Base-by-base conservation (phyloP, 2,113 vertebrate species). In the Asarcornis scutulata region DNA sequence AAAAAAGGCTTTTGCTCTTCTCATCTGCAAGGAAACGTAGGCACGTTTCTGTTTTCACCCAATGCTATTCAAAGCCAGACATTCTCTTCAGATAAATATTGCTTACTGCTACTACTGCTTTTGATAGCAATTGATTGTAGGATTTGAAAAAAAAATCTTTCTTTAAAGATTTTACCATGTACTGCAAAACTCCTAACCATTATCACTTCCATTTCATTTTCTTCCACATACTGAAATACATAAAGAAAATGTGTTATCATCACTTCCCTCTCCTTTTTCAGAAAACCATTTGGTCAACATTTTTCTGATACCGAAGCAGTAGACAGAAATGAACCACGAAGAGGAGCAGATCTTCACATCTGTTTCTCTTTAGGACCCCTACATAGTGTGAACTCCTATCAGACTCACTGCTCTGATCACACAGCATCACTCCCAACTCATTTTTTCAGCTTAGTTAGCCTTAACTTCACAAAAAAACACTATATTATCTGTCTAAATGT, bases 321-420 rank as follows among this genome's bases (percentile, higher is more conserved):
- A 83, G 22, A 68, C 14, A 82, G 17, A 87, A 44, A 36, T 31
- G 52, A 2, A 66, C 4, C 40, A 56, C 7, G 29, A 0, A 77
- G 6, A 87, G 38, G 27, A 52, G 78, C 82, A 9, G 5, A 69
- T 44, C 50, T 85, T 80, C 71, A 60, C 44, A 73, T 52, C 32
- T 72, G 46, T n/a, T 93, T 80, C 67, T 72, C 26, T 80, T 86
- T 66, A 81, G n/a, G 64, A 78, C n/a, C 55, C 63, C 34, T 50
- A 82, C 7, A 60, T 12, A n/a, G 20, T 53, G 62, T 10, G 14
- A 91, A 56, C 21, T 58, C 60, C 9, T 26, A 48, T 17, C 9
- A 67, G n/a, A 86, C 42, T 58, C 53, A 44, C 62, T 64, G 63
- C 11, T 88, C 20, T 80, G 38, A 87, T 55, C 69, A 83, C 22